Base-by-base conservation (phyloP, 2,113 vertebrate genomes). In the Strigops habroptila region DNA sequence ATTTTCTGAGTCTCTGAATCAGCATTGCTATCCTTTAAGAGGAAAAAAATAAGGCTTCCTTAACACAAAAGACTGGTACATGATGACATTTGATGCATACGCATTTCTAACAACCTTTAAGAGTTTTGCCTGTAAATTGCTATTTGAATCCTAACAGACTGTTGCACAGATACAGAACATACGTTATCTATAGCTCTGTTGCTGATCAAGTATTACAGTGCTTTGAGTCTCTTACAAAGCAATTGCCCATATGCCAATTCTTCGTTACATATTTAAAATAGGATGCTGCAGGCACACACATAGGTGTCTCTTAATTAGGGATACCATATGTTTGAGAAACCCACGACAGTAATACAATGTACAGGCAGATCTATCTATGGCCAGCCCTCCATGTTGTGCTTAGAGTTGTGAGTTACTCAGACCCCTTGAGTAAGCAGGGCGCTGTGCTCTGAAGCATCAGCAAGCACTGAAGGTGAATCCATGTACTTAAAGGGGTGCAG, bases 311-410 rank as follows among this genome's bases (percentile, higher is more conserved):
- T 63, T 39, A 23, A 55, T 43, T 4, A 74, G 41, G 18, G 31
- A 68, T 1, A 12, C 46, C 19, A 0, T 10, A 14, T 8, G 28
- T 53, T 30, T 55, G 49, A 69, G 86, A 73, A 76, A 60, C 10
- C 19, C 69, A 60, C 1, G 0, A 18, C 1, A 0, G 55, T 19
- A 33, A 49, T 5, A 5, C 0, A 33, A 41, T 0, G 10, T 39
- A 60, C 35, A 57, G 39, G 22, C 43, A 64, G 68, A 22, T 46
- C 37, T 18, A 3, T 9, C 28, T 64, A 24, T 0, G 11, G 46
- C 14, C 85, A 88, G 35, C 68, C 60, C 60, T 49, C 39, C 41
- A 6, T 3, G 23, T 8, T 48, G 64, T 77, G 75, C 65, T 46
- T 10, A 30, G n/a, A 74, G 31, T 1, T 28, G 39, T 30, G 39